These are phyloP conservation scores for Acrocyrtus sp. DNA, from an alignment of 2,888 invertebrate genomes.

Conservation along the genomic window DNA sequence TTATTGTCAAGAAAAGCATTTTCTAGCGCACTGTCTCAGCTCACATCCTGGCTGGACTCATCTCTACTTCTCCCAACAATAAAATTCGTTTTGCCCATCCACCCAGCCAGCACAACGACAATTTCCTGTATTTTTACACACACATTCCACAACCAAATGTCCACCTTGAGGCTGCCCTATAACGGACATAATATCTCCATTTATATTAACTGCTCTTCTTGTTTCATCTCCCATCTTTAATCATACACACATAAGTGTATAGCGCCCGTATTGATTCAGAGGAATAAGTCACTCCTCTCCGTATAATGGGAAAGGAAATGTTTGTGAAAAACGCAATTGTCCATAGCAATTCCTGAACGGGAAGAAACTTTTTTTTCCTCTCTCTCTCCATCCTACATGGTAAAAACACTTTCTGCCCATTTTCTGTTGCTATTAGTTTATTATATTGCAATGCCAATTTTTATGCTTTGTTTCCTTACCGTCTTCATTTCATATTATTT, in stretches of 20 bases:
- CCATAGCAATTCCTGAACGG: neutral
- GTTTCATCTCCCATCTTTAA: neutral
- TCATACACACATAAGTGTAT: neutral
- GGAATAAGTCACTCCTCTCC: neutral
- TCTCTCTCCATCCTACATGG: no score
- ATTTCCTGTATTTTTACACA: neutral
- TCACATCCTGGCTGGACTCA: no score
- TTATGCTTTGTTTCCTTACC: neutral
- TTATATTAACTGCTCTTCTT: neutral
- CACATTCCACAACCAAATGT: neutral
- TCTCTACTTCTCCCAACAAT: no score
- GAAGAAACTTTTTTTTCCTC: no score
- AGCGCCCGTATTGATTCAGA: no score
- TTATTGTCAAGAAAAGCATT: no score
- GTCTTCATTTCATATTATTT: no score
- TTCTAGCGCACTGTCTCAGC: no score
- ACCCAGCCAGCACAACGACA: neutral
- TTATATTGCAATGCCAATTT: constrained; percentile 13
- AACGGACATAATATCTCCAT: neutral
- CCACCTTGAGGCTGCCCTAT: neutral
- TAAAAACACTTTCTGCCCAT: neutral
- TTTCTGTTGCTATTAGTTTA: constrained; percentile 8
- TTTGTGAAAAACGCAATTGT: neutral
- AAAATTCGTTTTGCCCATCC: no score
- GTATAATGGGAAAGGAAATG: neutral